These are phyloP conservation scores for Spondyliosoma cantharus DNA, from an alignment of 2,797 vertebrate species.

Conservation along the genomic window DNA sequence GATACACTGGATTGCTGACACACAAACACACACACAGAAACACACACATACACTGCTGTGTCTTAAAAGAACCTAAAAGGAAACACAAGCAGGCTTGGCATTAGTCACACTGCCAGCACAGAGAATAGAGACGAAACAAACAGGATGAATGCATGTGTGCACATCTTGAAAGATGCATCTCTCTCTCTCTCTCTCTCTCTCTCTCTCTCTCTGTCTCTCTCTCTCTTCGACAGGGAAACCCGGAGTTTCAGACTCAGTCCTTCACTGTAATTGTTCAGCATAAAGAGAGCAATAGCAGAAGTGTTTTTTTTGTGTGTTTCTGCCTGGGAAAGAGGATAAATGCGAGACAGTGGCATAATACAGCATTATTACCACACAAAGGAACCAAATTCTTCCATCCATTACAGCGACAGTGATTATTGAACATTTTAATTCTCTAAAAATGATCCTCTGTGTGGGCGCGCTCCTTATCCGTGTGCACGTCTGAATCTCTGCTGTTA, in stretches of 20 bases:
- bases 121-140: constrained; percentile 22
- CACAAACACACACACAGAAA: constrained; percentile 18
- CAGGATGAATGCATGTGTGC: background rate
- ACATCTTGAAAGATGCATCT: background rate
- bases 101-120: constrained; percentile 15
- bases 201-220: too few species aligned
- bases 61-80: constrained; percentile 38
- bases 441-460: background rate
- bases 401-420: background rate
- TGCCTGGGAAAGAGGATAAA: constrained; percentile 9
- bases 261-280: constrained; percentile 15
- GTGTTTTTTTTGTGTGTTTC: background rate
- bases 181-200: too few species aligned
- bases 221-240: background rate
- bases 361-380: background rate
- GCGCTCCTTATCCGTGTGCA: background rate
- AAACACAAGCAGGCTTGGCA: constrained; percentile 26
- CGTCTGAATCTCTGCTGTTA: background rate
- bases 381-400: background rate
- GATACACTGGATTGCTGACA: constrained; percentile 50
- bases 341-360: background rate
- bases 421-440: background rate
- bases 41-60: constrained; percentile 8
- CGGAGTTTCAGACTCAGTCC: background rate
- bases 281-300: constrained; percentile 6